These are phyloP conservation scores for Vicugna pacos DNA, from an alignment of 2,113 vertebrate species.

Conservation along the genomic window DNA sequence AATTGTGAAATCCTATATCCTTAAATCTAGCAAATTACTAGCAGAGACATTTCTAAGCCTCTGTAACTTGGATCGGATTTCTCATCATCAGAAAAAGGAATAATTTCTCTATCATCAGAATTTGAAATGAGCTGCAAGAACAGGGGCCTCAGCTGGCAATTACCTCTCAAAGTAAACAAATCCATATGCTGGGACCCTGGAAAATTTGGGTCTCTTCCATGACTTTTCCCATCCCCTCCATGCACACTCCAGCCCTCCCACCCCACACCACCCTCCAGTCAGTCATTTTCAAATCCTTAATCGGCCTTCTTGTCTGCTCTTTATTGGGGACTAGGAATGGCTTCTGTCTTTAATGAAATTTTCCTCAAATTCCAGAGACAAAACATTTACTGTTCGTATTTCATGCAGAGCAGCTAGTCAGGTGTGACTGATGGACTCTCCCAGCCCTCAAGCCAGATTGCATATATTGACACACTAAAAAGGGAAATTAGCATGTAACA, in stretches of 20 bases:
- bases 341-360: conserved; percentile 65
- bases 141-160: conserved; percentile 68
- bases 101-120: conserved; percentile 72
- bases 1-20: conserved; percentile 76
- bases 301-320: conserved; percentile 35
- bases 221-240: conserved; percentile 20
- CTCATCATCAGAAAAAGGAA: conserved; percentile 75
- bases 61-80: conserved; percentile 70
- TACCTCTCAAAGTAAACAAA: conserved; percentile 74
- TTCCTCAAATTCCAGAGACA: conserved; percentile 64
- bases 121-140: conserved; percentile 70
- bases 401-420: conserved; percentile 64
- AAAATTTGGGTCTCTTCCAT: conserved; percentile 46
- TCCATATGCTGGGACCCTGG: conserved; percentile 53
- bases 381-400: conserved; percentile 66
- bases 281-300: conserved; percentile 40
- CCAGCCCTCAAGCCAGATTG: conserved; percentile 50
- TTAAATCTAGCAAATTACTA: conserved; percentile 77
- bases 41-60: conserved; percentile 67
- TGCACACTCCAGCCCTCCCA: not conserved
- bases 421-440: conserved; percentile 63
- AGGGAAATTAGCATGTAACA: conserved; percentile 74
- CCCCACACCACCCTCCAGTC: not conserved
- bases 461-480: conserved; percentile 68
- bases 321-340: conserved; percentile 16